phyloP scores from a whole-genome alignment of 2,113 vertebrate species.

The Burhinus bistriatus region DNA sequence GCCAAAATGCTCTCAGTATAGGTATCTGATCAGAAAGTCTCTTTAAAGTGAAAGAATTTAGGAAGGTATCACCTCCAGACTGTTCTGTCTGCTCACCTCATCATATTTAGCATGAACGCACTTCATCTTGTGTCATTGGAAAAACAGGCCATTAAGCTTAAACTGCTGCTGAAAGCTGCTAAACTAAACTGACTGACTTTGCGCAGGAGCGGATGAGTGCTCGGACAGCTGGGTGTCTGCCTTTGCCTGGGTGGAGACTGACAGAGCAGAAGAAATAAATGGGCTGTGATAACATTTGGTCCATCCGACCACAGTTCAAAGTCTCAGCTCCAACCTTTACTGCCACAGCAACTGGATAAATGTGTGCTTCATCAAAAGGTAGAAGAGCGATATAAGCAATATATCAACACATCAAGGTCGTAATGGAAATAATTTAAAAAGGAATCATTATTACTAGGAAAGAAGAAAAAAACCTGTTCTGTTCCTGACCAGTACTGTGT shows the following conservation, averaged over 20 bases:
- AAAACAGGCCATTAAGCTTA: background rate
- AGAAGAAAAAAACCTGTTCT: background rate
- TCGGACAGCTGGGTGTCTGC: background rate
- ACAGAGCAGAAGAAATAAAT: background rate
- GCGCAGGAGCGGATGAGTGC: rapidly evolving
- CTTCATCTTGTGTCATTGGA: background rate
- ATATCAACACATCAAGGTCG: background rate
- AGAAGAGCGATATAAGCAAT: background rate
- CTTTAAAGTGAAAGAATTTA: background rate
- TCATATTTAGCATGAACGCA: background rate
- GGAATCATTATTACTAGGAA: background rate
- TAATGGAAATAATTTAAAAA: background rate
- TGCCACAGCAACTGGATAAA: background rate
- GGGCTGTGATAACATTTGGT: background rate
- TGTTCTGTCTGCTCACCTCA: background rate
- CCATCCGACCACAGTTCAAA: background rate
- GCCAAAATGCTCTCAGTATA: background rate
- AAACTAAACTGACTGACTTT: background rate
- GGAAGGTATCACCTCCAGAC: background rate
- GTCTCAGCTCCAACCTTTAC: background rate
- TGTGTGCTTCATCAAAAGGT: background rate
- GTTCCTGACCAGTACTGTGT: background rate
- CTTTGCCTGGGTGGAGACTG: background rate
- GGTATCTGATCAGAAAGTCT: background rate
- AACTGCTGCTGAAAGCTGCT: background rate